phyloP scores from a whole-genome alignment of 2,797 vertebrate species.

The Ispidina lecontei region DNA sequence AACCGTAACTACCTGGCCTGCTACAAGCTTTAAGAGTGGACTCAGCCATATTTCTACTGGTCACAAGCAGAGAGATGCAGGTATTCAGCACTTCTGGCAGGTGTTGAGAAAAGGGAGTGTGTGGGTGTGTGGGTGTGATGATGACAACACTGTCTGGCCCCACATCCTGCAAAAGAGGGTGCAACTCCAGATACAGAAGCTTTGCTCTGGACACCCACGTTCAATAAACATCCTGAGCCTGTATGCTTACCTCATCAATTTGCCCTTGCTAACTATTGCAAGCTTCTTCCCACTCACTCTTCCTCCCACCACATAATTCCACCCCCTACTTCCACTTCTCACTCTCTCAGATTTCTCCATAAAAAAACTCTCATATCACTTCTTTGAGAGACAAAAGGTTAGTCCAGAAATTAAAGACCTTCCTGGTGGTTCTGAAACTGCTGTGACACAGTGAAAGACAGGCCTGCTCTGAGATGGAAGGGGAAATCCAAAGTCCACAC shows the following conservation, averaged over 20 bases:
- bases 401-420: neutral
- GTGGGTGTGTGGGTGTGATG: neutral
- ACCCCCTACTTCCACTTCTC: neutral
- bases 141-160: neutral
- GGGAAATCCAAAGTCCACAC: neutral
- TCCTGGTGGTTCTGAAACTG: neutral
- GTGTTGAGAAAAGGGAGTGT: neutral
- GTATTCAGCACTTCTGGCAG: neutral
- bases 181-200: conserved; percentile 14
- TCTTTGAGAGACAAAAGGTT: neutral
- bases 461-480: neutral
- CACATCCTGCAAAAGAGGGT: conserved; percentile 13
- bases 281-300: conserved; percentile 36
- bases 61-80: neutral
- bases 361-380: neutral
- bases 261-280: conserved; percentile 25
- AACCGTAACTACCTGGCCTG: neutral
- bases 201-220: conserved; percentile 25
- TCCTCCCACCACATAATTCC: conserved; percentile 2
- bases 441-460: neutral
- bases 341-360: conserved; percentile 13
- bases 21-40: neutral
- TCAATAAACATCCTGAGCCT: conserved; percentile 19
- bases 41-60: neutral
- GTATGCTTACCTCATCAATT: conserved; percentile 20